Evolutionary conservation across 2,113 vertebrate genomes (phyloP).

Genomic region (Monarcha castaneiventris): DNA sequence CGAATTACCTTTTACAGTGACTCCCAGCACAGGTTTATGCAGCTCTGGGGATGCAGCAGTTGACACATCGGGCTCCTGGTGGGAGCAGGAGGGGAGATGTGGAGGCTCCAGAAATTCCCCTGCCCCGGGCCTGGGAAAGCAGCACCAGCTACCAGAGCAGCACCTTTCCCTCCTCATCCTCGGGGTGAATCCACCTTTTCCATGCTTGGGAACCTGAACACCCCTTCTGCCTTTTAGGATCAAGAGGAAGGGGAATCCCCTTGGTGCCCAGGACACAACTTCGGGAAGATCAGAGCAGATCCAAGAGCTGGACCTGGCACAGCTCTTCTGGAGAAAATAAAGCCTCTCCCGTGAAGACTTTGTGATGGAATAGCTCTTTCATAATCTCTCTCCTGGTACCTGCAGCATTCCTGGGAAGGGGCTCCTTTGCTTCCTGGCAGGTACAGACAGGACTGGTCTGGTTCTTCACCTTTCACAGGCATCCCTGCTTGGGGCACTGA

Average conservation of each 20-base stretch:
- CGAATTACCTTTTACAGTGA: background rate
- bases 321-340: background rate
- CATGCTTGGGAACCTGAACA: fast-evolving
- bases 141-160: background rate
- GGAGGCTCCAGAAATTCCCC: background rate
- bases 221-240: background rate
- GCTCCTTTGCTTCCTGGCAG: background rate
- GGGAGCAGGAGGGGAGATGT: fast-evolving
- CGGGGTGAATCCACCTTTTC: background rate
- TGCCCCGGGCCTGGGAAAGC: background rate
- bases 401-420: fast-evolving
- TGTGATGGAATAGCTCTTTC: background rate
- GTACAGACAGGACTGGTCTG: background rate
- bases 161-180: background rate
- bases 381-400: background rate
- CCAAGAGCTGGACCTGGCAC: background rate
- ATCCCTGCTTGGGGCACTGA: background rate
- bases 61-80: background rate
- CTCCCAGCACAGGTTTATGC: background rate
- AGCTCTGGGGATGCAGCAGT: background rate
- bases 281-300: background rate
- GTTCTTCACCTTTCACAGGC: background rate
- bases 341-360: background rate
- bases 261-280: background rate
- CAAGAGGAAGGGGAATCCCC: background rate